These are phyloP conservation scores for Linnaemya vulpina DNA, from an alignment of 2,888 invertebrate species.

Conservation along the genomic window DNA sequence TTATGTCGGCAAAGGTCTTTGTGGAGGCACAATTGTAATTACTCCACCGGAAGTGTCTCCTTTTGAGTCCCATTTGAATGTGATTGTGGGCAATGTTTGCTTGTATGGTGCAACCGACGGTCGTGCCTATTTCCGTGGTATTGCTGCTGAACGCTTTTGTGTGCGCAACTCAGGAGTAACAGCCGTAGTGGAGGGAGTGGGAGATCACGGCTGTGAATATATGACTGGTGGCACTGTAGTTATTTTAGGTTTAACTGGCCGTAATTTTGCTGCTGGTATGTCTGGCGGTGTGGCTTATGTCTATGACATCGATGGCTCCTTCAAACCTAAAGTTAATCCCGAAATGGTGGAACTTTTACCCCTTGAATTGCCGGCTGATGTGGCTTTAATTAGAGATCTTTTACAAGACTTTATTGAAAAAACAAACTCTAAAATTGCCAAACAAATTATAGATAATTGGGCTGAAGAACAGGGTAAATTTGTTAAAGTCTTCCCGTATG, in stretches of 20 bases:
- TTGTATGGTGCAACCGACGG: conserved; percentile 98
- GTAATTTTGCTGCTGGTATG: conserved; percentile 99
- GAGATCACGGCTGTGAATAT: conserved; percentile 99
- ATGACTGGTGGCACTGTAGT: conserved; percentile 98
- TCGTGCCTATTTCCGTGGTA: conserved; percentile 96
- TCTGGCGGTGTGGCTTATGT: conserved; percentile 97
- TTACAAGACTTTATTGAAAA: conserved; percentile 93
- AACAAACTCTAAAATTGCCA: conserved; percentile 94
- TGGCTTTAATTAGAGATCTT: conserved; percentile 89
- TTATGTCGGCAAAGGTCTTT: conserved; percentile 97
- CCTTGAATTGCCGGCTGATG: conserved; percentile 90
- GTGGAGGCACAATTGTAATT: conserved; percentile 96
- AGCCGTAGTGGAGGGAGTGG: conserved; percentile 98
- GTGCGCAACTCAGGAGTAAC: conserved; percentile 98
- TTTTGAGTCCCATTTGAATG: conserved; percentile 96
- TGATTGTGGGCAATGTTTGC: conserved; percentile 99
- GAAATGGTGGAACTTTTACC: conserved; percentile 97
- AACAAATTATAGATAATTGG: conserved; percentile 91
- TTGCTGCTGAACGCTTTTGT: conserved; percentile 99
- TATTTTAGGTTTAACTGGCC: conserved; percentile 96
- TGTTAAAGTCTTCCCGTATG: conserved; percentile 98
- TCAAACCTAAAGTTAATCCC: conserved; percentile 94
- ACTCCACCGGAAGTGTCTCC: conserved; percentile 93
- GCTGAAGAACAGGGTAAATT: conserved; percentile 89
- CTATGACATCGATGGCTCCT: conserved; percentile 93